Conservation (phyloP, 2,888 invertebrate genomes). For the Caenorhabditis afra region DNA sequence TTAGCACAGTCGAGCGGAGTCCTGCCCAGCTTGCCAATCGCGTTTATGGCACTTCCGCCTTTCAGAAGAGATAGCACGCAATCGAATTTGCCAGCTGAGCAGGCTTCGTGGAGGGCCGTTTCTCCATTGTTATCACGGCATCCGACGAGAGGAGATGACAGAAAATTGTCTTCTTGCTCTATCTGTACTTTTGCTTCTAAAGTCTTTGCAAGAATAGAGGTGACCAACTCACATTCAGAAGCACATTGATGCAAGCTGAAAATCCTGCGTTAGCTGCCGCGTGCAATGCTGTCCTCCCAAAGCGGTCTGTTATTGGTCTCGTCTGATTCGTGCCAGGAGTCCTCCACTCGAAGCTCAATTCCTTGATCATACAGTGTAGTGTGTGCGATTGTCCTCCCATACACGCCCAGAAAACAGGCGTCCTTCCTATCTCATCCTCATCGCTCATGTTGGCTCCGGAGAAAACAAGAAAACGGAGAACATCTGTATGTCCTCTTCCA, state of each 20-base stretch:
- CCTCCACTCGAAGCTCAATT: constrained; percentile 70
- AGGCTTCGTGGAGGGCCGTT: constrained; percentile 70
- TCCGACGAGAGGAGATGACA: constrained; percentile 62
- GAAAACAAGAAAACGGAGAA: constrained; percentile 66
- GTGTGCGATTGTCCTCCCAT: constrained; percentile 78
- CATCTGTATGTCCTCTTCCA: constrained; percentile 74
- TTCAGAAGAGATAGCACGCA: constrained; percentile 63
- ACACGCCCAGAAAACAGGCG: constrained; percentile 78
- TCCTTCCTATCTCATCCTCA: constrained; percentile 67
- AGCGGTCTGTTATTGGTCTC: constrained; percentile 62
- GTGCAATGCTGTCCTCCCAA: constrained; percentile 75
- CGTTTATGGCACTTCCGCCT: constrained; percentile 66
- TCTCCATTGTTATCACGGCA: constrained; percentile 65
- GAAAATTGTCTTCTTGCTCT: constrained; percentile 65
- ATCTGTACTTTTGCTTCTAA: constrained; percentile 52
- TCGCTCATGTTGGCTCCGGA: constrained; percentile 68
- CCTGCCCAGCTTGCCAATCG: constrained; percentile 57
- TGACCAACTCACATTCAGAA: constrained; percentile 66
- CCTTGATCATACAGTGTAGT: constrained; percentile 74
- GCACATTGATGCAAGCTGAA: constrained; percentile 72
- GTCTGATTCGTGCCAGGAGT: constrained; percentile 54
- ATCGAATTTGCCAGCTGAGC: constrained; percentile 56
- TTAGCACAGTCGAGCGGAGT: constrained; percentile 72
- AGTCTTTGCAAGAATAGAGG: no score
- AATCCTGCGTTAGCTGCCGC: constrained; percentile 77